These are phyloP conservation scores for Eptesicus fuscus DNA, from an alignment of 2,113 vertebrate genomes.

Conservation along the genomic window DNA sequence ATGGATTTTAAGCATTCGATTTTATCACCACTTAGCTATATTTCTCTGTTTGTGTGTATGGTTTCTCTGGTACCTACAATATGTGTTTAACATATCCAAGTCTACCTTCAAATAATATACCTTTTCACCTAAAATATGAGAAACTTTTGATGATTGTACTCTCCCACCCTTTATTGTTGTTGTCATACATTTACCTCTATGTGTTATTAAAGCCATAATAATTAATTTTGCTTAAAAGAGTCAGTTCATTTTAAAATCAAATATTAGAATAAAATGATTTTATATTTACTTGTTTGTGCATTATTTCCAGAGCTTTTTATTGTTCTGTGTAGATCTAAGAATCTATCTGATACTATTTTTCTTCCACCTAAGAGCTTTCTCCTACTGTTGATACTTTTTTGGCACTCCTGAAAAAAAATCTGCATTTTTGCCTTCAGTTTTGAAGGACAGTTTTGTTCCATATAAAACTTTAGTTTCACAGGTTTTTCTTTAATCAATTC, in stretches of 20 bases:
- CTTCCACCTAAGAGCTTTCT: background rate
- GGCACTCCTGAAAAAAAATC: background rate
- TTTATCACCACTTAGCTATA: background rate
- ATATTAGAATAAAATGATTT: background rate
- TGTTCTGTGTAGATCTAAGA: background rate
- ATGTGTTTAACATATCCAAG: background rate
- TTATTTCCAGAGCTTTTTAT: conserved; percentile 1
- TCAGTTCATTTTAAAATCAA: background rate
- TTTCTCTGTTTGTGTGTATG: background rate
- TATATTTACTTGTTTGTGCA: background rate
- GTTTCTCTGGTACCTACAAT: background rate
- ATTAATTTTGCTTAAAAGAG: background rate
- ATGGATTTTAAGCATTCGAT: background rate
- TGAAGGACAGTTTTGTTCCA: background rate
- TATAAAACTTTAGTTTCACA: background rate
- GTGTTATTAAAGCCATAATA: background rate
- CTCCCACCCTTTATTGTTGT: background rate
- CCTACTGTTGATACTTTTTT: background rate
- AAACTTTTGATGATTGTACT: background rate
- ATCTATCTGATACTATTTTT: background rate
- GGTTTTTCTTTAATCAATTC: background rate
- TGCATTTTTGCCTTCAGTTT: background rate
- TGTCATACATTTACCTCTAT: background rate
- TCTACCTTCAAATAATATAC: background rate
- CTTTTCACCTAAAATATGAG: background rate